These are phyloP conservation scores for Proteles cristata DNA, from an alignment of 2,113 vertebrate species.

Conservation along the genomic window DNA sequence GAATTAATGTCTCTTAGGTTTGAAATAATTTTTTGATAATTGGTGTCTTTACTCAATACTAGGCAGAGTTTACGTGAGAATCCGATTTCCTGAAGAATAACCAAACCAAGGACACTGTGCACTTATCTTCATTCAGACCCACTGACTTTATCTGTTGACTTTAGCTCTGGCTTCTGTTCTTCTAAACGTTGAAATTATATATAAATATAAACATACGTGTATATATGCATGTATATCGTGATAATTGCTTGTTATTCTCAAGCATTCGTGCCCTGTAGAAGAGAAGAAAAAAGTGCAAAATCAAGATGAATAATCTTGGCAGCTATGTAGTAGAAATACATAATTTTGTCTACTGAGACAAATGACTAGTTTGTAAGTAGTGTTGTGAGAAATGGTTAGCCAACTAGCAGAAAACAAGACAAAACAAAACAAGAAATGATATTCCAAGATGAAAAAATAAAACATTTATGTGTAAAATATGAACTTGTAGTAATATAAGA, in stretches of 20 bases:
- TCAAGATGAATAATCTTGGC: background rate
- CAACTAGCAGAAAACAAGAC: background rate
- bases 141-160: background rate
- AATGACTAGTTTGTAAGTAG: background rate
- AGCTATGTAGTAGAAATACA: background rate
- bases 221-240: background rate
- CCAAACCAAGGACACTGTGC: background rate
- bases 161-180: background rate
- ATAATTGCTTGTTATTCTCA: background rate
- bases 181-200: background rate
- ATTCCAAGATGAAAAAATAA: background rate
- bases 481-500: background rate
- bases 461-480: background rate
- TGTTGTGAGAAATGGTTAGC: background rate
- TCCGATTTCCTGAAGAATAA: background rate
- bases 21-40: background rate
- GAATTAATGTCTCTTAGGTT: background rate
- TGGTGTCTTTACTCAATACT: background rate
- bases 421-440: background rate
- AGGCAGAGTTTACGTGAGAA: background rate
- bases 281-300: background rate
- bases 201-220: background rate
- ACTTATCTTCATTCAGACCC: background rate
- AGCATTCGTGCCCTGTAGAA: background rate
- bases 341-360: background rate